Evolutionary conservation across 1,140 invertebrate genomes (phyloP).

Genomic region (Drosophila guanche): DNA sequence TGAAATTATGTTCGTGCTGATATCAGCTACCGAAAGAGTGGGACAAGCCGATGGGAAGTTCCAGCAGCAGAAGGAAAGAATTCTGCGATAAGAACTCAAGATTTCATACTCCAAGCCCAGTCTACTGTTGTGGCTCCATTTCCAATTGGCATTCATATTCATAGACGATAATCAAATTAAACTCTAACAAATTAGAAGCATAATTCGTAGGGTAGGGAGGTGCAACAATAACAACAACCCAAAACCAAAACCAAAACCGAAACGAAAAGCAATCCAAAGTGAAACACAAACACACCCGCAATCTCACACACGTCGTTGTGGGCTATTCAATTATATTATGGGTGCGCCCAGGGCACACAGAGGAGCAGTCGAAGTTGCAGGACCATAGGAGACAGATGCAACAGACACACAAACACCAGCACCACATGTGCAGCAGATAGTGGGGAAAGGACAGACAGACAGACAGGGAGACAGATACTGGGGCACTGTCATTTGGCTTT

Average conservation of each 20-base stretch:
- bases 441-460: no score
- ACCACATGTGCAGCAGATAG: background rate
- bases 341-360: conserved; percentile 63
- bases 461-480: conserved; percentile 16
- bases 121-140: background rate
- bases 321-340: conserved; percentile 80
- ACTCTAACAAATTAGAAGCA: conserved; percentile 61
- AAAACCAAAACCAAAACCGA: conserved; percentile 33
- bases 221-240: conserved; percentile 25
- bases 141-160: conserved; percentile 4
- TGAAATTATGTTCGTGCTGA: conserved; percentile 44
- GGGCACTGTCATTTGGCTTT: conserved; percentile 73
- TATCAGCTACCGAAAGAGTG: conserved; percentile 40
- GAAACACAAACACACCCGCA: conserved; percentile 57
- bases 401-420: conserved; percentile 23
- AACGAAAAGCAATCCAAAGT: conserved; percentile 53
- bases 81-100: background rate
- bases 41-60: conserved; percentile 27
- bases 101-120: background rate
- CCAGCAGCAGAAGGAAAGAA: background rate
- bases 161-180: conserved; percentile 48
- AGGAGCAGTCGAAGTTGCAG: conserved; percentile 8
- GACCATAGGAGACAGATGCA: conserved; percentile 4
- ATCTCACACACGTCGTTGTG: conserved; percentile 62
- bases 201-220: conserved; percentile 24